A percentile compares a stretch with the other conserved stretches of the same genome.
Conservation (phyloP, 2,797 vertebrate genomes). For the Mus caroli region DNA sequence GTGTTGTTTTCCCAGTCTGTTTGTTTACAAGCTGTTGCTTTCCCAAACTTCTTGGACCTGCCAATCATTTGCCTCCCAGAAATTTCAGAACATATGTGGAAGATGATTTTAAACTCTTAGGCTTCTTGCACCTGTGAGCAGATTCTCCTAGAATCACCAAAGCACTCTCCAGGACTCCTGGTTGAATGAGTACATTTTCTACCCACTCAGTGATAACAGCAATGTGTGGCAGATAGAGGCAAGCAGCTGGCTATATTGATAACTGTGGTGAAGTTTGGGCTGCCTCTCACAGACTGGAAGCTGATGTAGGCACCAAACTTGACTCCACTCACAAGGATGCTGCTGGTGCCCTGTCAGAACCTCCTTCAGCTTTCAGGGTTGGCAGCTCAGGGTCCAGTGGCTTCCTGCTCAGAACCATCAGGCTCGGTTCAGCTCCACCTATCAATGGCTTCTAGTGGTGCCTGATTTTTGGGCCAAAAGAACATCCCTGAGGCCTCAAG, state of each 20-base stretch:
- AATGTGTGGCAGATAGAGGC: conserved; percentile 17
- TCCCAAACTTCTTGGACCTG: background rate
- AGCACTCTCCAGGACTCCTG: conserved; percentile 45
- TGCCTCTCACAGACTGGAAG: conserved; percentile 8
- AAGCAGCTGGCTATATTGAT: conserved; percentile 21
- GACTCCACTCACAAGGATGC: background rate
- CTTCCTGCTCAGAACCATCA: background rate
- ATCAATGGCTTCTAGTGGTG: background rate
- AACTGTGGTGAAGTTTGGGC: background rate
- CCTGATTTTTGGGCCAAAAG: too few species aligned
- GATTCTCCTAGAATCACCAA: conserved; percentile 31
- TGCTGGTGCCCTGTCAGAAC: background rate
- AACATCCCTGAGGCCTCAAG: background rate
- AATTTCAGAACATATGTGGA: background rate
- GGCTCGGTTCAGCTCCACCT: background rate
- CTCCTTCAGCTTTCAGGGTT: background rate
- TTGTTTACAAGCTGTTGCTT: conserved; percentile 59
- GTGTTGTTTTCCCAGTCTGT: background rate
- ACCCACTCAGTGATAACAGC: background rate
- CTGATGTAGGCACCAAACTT: background rate
- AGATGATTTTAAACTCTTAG: background rate
- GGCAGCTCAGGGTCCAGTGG: background rate
- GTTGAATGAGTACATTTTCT: conserved; percentile 50
- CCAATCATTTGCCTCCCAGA: background rate
- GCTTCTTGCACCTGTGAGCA: background rate